Conservation (phyloP, 2,888 invertebrate genomes). For the Drosophila robusta region DNA sequence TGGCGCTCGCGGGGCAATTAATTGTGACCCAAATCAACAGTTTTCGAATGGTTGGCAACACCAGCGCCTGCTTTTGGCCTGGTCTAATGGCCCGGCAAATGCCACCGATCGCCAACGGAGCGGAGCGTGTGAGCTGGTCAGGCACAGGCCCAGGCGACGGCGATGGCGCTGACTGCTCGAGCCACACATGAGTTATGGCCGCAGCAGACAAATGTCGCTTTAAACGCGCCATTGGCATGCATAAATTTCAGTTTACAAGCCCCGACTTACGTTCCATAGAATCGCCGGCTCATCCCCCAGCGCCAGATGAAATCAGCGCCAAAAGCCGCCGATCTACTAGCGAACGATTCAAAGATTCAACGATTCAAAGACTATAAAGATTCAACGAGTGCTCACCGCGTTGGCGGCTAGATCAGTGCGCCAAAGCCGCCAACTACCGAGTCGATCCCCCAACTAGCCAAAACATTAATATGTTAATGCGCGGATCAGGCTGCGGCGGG, state of each 20-base stretch:
- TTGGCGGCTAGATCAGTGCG: slow-evolving; percentile 77
- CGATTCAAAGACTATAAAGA: background rate
- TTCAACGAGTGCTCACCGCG: slow-evolving; percentile 5
- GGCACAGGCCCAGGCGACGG: background rate
- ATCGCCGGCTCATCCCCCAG: slow-evolving; percentile 49
- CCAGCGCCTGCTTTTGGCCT: slow-evolving; percentile 41
- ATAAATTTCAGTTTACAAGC: slow-evolving; percentile 78
- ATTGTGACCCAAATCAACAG: slow-evolving; percentile 80
- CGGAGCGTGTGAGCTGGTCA: slow-evolving; percentile 27
- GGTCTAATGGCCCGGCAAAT: slow-evolving; percentile 64
- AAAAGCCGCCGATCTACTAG: slow-evolving; percentile 49
- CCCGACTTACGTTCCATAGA: slow-evolving; percentile 47
- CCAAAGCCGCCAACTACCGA: slow-evolving; percentile 55
- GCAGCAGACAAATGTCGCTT: slow-evolving; percentile 71
- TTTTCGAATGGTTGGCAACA: slow-evolving; percentile 68
- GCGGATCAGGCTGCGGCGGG: slow-evolving; percentile 52
- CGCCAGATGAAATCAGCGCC: slow-evolving; percentile 74
- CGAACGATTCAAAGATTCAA: background rate
- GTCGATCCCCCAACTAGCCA: slow-evolving; percentile 59
- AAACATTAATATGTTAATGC: slow-evolving; percentile 83
- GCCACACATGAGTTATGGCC: slow-evolving; percentile 69
- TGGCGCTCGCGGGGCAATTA: slow-evolving; percentile 81
- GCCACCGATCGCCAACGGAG: slow-evolving; percentile 50
- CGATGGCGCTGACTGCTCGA: slow-evolving; percentile 47
- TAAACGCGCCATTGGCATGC: slow-evolving; percentile 71